These are phyloP conservation scores for Tetramorium bicarinatum DNA, from an alignment of 2,888 invertebrate genomes.

Conservation along the genomic window DNA sequence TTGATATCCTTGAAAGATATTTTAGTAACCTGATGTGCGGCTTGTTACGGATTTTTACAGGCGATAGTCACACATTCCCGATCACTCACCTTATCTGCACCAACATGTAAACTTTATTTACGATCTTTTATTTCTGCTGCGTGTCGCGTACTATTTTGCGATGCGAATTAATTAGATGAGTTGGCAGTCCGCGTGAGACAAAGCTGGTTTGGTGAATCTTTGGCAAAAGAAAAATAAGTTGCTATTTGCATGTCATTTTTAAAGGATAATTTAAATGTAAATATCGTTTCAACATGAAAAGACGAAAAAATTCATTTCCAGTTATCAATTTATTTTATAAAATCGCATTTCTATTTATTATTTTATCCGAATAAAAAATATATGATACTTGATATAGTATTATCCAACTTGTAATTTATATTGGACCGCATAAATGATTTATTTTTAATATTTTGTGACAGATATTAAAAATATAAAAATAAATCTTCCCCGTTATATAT, in stretches of 20 bases:
- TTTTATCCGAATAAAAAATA: slow-evolving; percentile 5
- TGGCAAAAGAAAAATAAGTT: not conserved
- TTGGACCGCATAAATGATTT: not conserved
- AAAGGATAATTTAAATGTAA: not conserved
- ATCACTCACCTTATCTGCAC: slow-evolving; percentile 19
- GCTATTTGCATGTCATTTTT: not conserved
- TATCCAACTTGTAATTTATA: not conserved
- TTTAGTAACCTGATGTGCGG: not conserved
- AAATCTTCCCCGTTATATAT: not conserved
- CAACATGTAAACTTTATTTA: not conserved
- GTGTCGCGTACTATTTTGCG: slow-evolving; percentile 1
- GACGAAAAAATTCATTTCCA: not conserved
- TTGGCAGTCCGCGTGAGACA: not conserved
- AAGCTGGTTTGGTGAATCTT: not conserved
- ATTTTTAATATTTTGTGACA: not conserved
- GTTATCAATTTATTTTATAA: slow-evolving; percentile 17
- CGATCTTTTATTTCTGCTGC: not conserved
- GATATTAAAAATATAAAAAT: slow-evolving; percentile 1
- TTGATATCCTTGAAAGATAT: slow-evolving; percentile 1
- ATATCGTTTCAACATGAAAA: not conserved
- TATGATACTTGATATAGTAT: not conserved
- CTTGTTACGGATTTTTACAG: slow-evolving; percentile 15
- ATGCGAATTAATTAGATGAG: slow-evolving; percentile 26
- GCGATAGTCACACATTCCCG: not conserved
- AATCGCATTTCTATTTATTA: slow-evolving; percentile 1